phyloP scores from a whole-genome alignment of 2,797 vertebrate species.

The Anguilla anguilla region DNA sequence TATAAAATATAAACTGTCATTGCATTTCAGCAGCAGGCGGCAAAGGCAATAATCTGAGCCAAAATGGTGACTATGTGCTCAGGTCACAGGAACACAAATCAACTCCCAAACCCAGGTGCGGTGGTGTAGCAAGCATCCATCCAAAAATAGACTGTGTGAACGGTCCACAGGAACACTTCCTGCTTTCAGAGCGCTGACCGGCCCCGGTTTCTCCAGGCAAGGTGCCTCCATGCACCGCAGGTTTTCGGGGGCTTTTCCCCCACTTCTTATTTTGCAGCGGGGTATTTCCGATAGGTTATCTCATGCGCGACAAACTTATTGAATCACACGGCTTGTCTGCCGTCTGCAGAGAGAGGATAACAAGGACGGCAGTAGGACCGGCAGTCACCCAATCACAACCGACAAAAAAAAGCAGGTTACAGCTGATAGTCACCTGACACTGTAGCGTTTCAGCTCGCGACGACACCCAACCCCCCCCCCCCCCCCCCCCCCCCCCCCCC shows the following conservation, averaged over 20 bases:
- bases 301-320: slow-evolving; percentile 28
- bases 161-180: not conserved
- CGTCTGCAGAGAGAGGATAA: slow-evolving; percentile 40
- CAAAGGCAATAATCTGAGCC: too few relatives aligned
- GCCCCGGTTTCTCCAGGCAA: not conserved
- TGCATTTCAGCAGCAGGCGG: too few relatives aligned
- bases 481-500: slow-evolving; percentile 34
- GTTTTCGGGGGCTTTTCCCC: not conserved
- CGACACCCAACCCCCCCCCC: slow-evolving; percentile 31
- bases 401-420: slow-evolving; percentile 32
- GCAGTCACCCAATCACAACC: slow-evolving; percentile 35
- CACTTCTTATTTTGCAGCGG: not conserved
- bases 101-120: not conserved
- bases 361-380: slow-evolving; percentile 34
- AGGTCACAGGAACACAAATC: not conserved
- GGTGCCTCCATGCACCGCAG: not conserved
- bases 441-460: slow-evolving; percentile 32
- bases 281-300: slow-evolving; percentile 20
- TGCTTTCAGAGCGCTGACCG: not conserved
- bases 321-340: slow-evolving; percentile 31
- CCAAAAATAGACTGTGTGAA: not conserved
- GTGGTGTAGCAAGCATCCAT: not conserved
- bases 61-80: too few relatives aligned
- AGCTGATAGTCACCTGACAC: slow-evolving; percentile 41
- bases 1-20: too few relatives aligned